Evolutionary conservation across 2,797 vertebrate species (phyloP), one percentile per base, ranked within the genome.

Genomic region (Cichlasoma orientale): DNA sequence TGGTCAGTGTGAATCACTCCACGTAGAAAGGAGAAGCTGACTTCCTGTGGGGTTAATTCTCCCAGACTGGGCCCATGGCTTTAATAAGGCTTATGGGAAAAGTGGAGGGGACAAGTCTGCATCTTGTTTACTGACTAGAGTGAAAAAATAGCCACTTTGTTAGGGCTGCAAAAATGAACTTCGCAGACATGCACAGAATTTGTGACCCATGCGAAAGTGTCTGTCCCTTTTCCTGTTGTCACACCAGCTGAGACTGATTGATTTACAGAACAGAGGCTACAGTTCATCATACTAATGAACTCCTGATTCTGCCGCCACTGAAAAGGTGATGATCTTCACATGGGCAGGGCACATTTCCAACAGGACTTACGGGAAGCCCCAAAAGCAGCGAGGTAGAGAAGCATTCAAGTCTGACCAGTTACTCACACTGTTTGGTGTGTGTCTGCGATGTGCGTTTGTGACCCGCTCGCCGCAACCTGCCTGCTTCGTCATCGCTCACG

Each of bases 291-390:
- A 12, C 84, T 84, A 88, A 89, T 88, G 53, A 90, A 79, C 55
- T 75, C 27, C 44, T 71, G 75, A 89, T 87, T 36, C 73, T 7
- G 41, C 68, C 2, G 11, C 50, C 76, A 72, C 73, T 41, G 75
- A 70, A 82, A 76, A 84, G 89, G 81, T 82, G 86, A 83, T 57
- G 75, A 57, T 80, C 79, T 92, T 92, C 90, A 84, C 90, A 91
- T 71, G 72, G 78, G 56, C 61, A 76, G 85, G 86, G 88, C 85
- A 91, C 66, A 82, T 86, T 93, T 92, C 87, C 86, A 89, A 57
- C 69, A 56, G 41, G 75, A 70, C 72, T 78, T 72, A 68, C 86
- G 70, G 80, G 77, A 57, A 87, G 68, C 82, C 68, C 72, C 27
- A 33, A 61, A 75, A 75, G 38, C 74, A 36, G 57, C 4, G 2